Base-by-base conservation (phyloP, 2,888 invertebrate species). In the Papilio gigon region DNA sequence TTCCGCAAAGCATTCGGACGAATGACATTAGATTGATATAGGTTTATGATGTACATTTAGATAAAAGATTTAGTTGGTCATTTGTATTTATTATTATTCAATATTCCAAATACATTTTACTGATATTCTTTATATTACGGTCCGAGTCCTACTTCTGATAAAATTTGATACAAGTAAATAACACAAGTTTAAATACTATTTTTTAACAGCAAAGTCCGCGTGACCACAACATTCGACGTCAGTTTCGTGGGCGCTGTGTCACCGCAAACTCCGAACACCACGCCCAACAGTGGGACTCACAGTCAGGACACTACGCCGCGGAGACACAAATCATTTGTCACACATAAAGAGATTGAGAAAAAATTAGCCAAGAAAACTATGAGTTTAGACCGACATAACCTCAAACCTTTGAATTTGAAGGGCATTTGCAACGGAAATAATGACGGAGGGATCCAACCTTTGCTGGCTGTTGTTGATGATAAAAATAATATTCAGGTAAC, bases 401-500 rank as follows among this genome's bases (percentile, higher is more conserved):
- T 92, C 2, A 89, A 90, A 53, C 91, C 90, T 2, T 76, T 92
- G 11, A 90, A 89, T 70, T 76, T 92, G 75, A 90, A 88, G 50
- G 92, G 92, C 0, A 87, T 90, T 35, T 86, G 87, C 65, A 90
- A 87, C 72, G 81, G 79, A n/a, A 83, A 83, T 47, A 80, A 75
- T n/a, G 88, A 88, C n/a, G 72, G 78, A 9, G 74, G 74, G 0
- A 44, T 79, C 1, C 88, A 87, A 30, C 92, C 92, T n/a, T 72
- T 92, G 53, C 71, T 92, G 69, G 92, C 90, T 44, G 89, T 92
- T 2, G 84, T 92, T 8, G 92, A 92, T 72, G 91, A 90, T 72
- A 89, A 84, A 71, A 88, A 89, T 77, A 88, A 87, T 81, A 89
- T 92, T 76, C 92, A 92, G 88, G 92, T 92, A 73, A 35, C 74